A percentile compares a stretch with the other conserved stretches of the same genome.
These are phyloP conservation scores for Aelia acuminata DNA, from an alignment of 2,888 invertebrate genomes.

Conservation along the genomic window DNA sequence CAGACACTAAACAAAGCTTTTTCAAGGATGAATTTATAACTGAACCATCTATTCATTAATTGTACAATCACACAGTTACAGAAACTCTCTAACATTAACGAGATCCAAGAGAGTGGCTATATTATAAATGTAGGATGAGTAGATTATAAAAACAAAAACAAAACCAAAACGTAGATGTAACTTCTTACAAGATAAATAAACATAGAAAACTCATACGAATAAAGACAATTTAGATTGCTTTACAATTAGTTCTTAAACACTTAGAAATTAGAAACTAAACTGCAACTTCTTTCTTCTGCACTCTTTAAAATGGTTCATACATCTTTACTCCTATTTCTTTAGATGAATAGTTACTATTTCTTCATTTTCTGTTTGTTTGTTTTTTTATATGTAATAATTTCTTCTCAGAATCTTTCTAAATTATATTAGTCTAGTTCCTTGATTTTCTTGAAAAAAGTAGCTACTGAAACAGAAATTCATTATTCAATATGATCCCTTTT, in stretches of 20 bases:
- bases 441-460: background rate
- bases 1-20: background rate
- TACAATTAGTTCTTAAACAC: slow-evolving; percentile 12
- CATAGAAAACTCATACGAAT: background rate
- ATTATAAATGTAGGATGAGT: slow-evolving; percentile 20
- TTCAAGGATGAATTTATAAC: background rate
- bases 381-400: slow-evolving; percentile 5
- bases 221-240: slow-evolving; percentile 10
- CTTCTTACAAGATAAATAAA: slow-evolving; percentile 2
- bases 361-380: slow-evolving; percentile 13
- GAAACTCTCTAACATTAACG: background rate
- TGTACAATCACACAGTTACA: slow-evolving; percentile 64
- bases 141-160: slow-evolving; percentile 25
- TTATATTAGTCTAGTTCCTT: slow-evolving; percentile 15
- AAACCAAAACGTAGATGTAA: slow-evolving; percentile 33
- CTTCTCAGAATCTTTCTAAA: slow-evolving; percentile 4
- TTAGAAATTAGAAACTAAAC: slow-evolving; percentile 37
- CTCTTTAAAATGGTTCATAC: slow-evolving; percentile 1
- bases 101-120: slow-evolving; percentile 27
- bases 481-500: background rate
- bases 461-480: background rate
- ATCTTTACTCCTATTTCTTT: slow-evolving; percentile 7
- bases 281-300: slow-evolving; percentile 36
- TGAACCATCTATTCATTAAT: slow-evolving; percentile 1
- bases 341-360: background rate